Percentiles rank a stretch among this genome's conserved stretches.
These are phyloP conservation scores for Xiphorhynchus erythropygius DNA, from an alignment of 2,797 vertebrate species.

Conservation along the genomic window DNA sequence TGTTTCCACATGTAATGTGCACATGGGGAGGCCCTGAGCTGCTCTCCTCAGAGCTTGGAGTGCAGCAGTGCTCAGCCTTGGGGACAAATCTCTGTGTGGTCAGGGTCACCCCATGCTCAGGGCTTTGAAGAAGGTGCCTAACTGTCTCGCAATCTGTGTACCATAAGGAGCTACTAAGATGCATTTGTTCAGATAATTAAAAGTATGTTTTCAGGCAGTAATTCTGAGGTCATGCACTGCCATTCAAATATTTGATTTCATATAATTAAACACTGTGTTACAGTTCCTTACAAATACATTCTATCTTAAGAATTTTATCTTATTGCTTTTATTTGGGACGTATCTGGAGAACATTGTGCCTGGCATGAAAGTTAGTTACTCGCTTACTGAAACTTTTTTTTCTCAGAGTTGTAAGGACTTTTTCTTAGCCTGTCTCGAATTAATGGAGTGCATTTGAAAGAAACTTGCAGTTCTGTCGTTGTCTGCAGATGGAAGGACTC, in stretches of 20 bases:
- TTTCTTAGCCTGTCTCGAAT: constrained; percentile 45
- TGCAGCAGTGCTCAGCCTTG: not conserved
- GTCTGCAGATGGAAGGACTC: not conserved
- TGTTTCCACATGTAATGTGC: not conserved
- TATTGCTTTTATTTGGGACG: not conserved
- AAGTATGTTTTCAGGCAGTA: constrained; percentile 22
- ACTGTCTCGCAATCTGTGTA: not conserved
- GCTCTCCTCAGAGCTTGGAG: not conserved
- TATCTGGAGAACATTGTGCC: constrained; percentile 23
- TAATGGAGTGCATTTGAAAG: constrained; percentile 1
- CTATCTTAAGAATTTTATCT: constrained; percentile 15
- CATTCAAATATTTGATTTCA: constrained; percentile 38
- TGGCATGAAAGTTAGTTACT: not conserved
- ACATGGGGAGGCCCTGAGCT: not conserved
- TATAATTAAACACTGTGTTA: not conserved
- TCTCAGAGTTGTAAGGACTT: not conserved
- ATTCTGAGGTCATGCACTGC: not conserved
- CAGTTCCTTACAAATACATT: not conserved
- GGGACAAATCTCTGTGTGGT: not conserved
- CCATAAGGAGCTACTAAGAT: constrained; percentile 13
- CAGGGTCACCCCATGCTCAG: not conserved
- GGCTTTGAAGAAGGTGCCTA: constrained; percentile 13
- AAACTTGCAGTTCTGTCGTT: not conserved
- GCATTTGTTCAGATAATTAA: constrained; percentile 18
- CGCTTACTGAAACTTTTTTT: not conserved